These are phyloP conservation scores for Nymphalis polychloros DNA, from an alignment of 2,888 invertebrate species.

Conservation along the genomic window DNA sequence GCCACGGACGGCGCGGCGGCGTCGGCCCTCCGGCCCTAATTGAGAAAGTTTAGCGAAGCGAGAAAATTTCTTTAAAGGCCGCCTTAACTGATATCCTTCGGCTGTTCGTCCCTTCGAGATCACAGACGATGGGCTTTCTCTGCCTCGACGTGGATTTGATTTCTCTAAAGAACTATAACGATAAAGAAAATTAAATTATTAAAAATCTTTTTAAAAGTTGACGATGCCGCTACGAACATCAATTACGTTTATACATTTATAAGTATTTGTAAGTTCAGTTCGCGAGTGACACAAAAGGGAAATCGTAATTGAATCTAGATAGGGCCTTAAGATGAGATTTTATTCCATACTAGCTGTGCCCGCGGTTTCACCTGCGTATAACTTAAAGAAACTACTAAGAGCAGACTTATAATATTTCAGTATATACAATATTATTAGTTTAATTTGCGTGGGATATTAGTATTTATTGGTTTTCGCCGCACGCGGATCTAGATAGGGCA, in stretches of 20 bases:
- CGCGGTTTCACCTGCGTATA: no score
- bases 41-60: conserved; percentile 46
- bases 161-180: conserved; percentile 20
- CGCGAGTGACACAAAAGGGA: neutral
- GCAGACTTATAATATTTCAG: no score
- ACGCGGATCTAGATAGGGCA: no score
- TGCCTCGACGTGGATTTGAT: conserved; percentile 31
- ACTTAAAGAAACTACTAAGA: no score
- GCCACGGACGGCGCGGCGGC: conserved; percentile 26
- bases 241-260: neutral
- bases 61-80: conserved; percentile 44
- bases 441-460: no score
- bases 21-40: conserved; percentile 40
- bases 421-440: no score
- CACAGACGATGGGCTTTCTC: conserved; percentile 31
- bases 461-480: no score
- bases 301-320: neutral
- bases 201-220: neutral
- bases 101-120: conserved; percentile 38
- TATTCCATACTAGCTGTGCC: no score
- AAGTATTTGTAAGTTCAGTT: neutral
- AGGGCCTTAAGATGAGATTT: neutral
- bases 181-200: conserved; percentile 9
- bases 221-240: neutral
- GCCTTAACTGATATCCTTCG: conserved; percentile 39